Evolutionary conservation across 1,140 invertebrate species (phyloP).

Genomic region (Drepana arcuata): DNA sequence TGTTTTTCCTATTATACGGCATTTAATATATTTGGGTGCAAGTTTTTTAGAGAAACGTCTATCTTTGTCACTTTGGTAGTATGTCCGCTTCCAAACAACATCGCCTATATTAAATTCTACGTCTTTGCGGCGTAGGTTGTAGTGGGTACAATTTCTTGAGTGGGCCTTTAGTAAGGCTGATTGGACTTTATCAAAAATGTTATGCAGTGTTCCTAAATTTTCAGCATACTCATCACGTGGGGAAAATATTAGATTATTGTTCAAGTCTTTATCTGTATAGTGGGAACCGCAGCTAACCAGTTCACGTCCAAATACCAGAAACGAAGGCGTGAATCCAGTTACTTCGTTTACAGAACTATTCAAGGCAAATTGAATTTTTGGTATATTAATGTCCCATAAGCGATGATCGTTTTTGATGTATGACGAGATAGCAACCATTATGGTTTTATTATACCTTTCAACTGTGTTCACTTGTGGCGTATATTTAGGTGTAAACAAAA

Average conservation of each 20-base stretch:
- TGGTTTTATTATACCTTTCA: slow-evolving; percentile 8
- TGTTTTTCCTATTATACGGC: slow-evolving; percentile 5
- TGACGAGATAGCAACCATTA: slow-evolving; percentile 7
- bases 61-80: slow-evolving; percentile 10
- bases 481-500: slow-evolving; percentile 8
- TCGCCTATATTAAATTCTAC: slow-evolving; percentile 15
- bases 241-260: slow-evolving; percentile 2
- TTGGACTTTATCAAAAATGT: slow-evolving; percentile 14
- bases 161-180: slow-evolving; percentile 5
- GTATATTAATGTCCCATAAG: slow-evolving; percentile 7
- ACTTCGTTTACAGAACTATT: slow-evolving; percentile 13
- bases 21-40: slow-evolving; percentile 18
- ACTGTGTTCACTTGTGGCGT: slow-evolving; percentile 7
- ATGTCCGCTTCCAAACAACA: slow-evolving; percentile 14
- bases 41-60: slow-evolving; percentile 13
- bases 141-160: slow-evolving; percentile 3
- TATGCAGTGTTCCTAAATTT: slow-evolving; percentile 7
- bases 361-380: slow-evolving; percentile 15
- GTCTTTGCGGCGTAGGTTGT: slow-evolving; percentile 8
- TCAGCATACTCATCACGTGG: slow-evolving; percentile 13
- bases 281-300: slow-evolving; percentile 10
- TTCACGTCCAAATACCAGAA: slow-evolving; percentile 16
- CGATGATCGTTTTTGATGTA: slow-evolving; percentile 11
- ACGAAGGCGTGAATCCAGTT: slow-evolving; percentile 15
- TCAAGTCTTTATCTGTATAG: slow-evolving; percentile 4